Base-by-base conservation (phyloP, 2,797 vertebrate genomes). In the Hippocampus kuda region DNA sequence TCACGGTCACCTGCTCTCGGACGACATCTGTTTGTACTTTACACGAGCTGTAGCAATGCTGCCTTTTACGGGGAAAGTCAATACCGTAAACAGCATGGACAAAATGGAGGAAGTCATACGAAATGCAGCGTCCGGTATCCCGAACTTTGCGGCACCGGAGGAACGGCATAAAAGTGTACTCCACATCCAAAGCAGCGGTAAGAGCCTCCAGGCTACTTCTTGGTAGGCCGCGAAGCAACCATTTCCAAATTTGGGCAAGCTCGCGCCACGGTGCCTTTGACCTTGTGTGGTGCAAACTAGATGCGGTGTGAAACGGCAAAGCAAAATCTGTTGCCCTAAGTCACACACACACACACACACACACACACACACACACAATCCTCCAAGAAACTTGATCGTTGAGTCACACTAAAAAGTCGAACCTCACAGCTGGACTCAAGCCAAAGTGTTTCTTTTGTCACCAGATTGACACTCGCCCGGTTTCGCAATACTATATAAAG, bases 1-100 rank as follows among this genome's bases (percentile, higher is more conserved):
- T 34, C 41, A 63, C 30, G 4, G 34, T 42, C 61, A 24, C 68
- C 72, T 44, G 60, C 57, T 54, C 64, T 44, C 41, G 13, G 38
- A 4, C 4, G 38, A 63, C 61, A 6, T 62, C 16, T 44, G 41
- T 63, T 63, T 42, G 44, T 63, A 38, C 34, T 38, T 38, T 38
- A 38, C 34, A 38, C 34, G 6, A 38, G 34, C 34, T 38, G 34
- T 38, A 8, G 34, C 34, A 38, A 38, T 8, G 34, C 34, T 8
- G 34, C 34, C 34, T 38, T 38, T 38, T 8, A 8, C 34, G 34
- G 34, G 6, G 34, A 1, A 7, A 38, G 34, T 38, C 34, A 38
- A 38, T 38, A 38, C 6, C 34, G 34, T 38, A 7, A 38, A 38
- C 6, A 38, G 34, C 34, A 6, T 44, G 12, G 42, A 13, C 42